These are phyloP conservation scores for Emydura subglobosa DNA, from an alignment of 2,113 vertebrate genomes.

Conservation along the genomic window DNA sequence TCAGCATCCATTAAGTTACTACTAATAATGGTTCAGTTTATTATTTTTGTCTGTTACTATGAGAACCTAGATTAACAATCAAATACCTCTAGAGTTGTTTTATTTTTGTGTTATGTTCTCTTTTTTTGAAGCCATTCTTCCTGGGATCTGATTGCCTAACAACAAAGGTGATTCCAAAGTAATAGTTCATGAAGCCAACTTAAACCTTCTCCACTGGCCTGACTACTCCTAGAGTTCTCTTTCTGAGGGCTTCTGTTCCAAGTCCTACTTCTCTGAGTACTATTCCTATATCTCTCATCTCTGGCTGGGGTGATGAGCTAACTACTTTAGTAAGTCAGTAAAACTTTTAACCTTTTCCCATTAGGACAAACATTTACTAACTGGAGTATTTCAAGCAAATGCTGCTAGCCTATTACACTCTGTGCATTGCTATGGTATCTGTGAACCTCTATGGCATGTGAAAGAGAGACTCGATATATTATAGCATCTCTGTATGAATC, in stretches of 20 bases:
- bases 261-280: not conserved
- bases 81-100: too few relatives aligned
- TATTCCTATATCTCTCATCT: not conserved
- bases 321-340: not conserved
- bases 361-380: not conserved
- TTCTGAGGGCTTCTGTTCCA: not conserved
- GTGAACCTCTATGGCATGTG: not conserved
- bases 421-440: fast-evolving
- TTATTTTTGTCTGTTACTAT: not conserved
- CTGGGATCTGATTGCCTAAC: not conserved
- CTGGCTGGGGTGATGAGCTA: not conserved
- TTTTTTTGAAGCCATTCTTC: not conserved
- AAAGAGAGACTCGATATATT: not conserved
- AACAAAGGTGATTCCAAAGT: not conserved
- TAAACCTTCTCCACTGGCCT: not conserved
- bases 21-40: not conserved
- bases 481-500: not conserved
- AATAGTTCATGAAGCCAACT: not conserved
- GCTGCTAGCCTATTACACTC: not conserved
- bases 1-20: not conserved
- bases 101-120: not conserved
- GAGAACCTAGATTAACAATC: not conserved
- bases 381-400: not conserved
- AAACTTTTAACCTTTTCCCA: not conserved
- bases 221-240: not conserved